phyloP scores from a whole-genome alignment of 1,140 invertebrate species.

The Acyrthosiphon pisum region DNA sequence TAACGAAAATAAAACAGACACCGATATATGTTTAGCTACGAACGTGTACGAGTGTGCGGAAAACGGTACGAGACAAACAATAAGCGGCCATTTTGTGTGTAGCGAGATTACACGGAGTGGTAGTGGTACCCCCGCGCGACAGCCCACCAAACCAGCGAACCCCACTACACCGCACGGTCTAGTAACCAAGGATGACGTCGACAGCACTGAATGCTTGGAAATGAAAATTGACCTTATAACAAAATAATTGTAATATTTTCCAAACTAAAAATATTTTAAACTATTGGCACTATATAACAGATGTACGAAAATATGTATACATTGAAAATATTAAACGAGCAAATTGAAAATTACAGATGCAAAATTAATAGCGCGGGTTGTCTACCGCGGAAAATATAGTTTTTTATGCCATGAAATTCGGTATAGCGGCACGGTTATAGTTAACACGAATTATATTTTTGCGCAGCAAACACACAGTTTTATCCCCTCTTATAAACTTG shows the following conservation, averaged over 20 bases:
- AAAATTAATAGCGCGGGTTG: background rate
- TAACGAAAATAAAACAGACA: background rate
- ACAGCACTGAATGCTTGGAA: slow-evolving; percentile 30
- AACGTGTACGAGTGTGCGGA: slow-evolving; percentile 51
- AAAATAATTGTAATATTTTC: background rate
- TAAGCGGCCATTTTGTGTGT: slow-evolving; percentile 55
- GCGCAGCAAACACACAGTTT: background rate
- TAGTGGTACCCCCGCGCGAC: slow-evolving; percentile 38
- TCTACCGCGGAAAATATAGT: background rate
- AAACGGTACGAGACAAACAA: slow-evolving; percentile 55
- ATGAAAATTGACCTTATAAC: background rate
- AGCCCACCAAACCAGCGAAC: background rate
- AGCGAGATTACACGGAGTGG: slow-evolving; percentile 27
- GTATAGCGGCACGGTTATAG: background rate
- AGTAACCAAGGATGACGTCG: slow-evolving; percentile 37
- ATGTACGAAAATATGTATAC: background rate
- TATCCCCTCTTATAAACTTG: background rate
- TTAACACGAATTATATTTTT: slow-evolving; percentile 28
- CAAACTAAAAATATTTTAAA: background rate
- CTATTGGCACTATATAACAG: background rate
- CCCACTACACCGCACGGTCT: background rate
- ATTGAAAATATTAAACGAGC: background rate
- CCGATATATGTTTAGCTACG: background rate
- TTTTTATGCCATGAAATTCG: slow-evolving; percentile 49
- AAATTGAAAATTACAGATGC: background rate